These are phyloP conservation scores for pig (Sus scrofa) DNA, from an alignment of 2,113 vertebrate genomes.

Conservation along the genomic window DNA sequence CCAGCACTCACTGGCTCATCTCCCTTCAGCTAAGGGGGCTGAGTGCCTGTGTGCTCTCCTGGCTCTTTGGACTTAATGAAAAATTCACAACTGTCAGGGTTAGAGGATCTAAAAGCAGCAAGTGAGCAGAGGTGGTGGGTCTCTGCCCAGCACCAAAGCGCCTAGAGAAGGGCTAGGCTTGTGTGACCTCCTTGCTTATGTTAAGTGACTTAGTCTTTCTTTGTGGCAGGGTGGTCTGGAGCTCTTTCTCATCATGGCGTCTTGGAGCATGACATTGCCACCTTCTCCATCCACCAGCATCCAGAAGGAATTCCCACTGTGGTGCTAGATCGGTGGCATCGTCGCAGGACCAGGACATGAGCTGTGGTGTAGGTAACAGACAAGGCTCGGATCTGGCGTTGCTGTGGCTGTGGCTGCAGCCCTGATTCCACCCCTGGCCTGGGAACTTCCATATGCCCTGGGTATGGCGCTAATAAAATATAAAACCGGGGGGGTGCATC, in stretches of 20 bases:
- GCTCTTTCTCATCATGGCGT: background rate
- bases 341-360: too few relatives aligned
- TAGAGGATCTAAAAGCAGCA: background rate
- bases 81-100: background rate
- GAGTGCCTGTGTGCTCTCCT: background rate
- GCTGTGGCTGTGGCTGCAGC: too few relatives aligned
- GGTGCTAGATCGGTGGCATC: too few relatives aligned
- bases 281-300: background rate
- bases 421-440: too few relatives aligned
- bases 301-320: background rate
- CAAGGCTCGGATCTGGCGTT: too few relatives aligned
- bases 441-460: too few relatives aligned
- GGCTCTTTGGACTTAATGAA: background rate
- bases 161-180: background rate
- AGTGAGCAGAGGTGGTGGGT: background rate
- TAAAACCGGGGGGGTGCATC: too few relatives aligned
- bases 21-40: rapidly evolving
- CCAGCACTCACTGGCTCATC: background rate
- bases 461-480: too few relatives aligned
- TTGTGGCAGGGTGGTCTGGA: background rate
- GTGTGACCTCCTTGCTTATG: background rate
- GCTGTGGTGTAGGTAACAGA: too few relatives aligned
- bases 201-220: too few relatives aligned
- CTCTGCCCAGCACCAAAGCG: background rate
- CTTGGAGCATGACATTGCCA: background rate